Percentiles rank a stretch among this genome's conserved stretches.
These are phyloP conservation scores for Oceanodroma tethys DNA, from an alignment of 2,113 vertebrate genomes.

Conservation along the genomic window DNA sequence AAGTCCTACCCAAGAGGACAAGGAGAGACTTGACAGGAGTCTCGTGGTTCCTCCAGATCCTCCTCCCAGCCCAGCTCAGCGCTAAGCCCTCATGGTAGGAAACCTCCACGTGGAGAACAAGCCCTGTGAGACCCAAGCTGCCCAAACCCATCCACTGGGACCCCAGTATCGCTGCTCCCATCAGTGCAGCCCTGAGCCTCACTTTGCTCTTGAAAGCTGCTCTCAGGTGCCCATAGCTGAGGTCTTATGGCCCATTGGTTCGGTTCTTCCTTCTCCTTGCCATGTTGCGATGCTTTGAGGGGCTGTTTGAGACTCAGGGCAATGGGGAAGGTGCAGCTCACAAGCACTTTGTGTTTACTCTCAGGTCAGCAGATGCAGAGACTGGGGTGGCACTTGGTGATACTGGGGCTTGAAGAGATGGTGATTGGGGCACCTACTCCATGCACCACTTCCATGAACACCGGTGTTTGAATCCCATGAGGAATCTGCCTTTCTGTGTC, in stretches of 20 bases:
- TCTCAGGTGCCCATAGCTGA: not conserved
- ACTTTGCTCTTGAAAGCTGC: not conserved
- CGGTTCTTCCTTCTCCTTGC: not conserved
- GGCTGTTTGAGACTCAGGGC: not conserved
- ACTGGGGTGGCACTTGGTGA: not conserved
- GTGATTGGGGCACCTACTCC: not conserved
- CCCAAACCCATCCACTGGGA: not conserved
- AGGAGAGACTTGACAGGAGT: not conserved
- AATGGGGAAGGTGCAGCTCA: not conserved
- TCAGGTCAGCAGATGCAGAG: not conserved
- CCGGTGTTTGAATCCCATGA: fast-evolving
- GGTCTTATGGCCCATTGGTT: not conserved
- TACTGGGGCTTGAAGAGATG: not conserved
- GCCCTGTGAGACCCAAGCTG: not conserved
- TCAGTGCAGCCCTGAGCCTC: not conserved
- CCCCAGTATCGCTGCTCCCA: not conserved
- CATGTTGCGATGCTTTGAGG: fast-evolving
- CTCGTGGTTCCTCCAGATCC: not conserved
- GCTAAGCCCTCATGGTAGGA: not conserved
- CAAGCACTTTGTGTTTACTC: too few relatives aligned
- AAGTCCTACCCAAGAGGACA: not conserved
- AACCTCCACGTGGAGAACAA: not conserved
- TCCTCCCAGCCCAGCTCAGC: not conserved
- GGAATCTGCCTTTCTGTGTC: not conserved
- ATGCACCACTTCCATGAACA: not conserved